Evolutionary conservation across 2,888 invertebrate genomes (phyloP).

Genomic region (Spodoptera exigua): DNA sequence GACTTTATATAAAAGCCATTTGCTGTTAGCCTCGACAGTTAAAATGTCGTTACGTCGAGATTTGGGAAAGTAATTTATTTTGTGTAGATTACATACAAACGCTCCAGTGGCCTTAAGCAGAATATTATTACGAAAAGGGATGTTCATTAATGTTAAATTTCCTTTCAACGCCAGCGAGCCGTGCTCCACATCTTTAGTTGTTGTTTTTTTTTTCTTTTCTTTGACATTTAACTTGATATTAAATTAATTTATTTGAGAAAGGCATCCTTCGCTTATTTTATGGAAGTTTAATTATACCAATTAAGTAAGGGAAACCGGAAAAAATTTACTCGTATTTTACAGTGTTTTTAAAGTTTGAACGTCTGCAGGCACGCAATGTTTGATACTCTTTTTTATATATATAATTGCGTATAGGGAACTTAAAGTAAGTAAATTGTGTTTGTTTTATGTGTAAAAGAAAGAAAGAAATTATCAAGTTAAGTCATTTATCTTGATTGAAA

Average conservation of each 20-base stretch:
- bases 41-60: conserved; percentile 30
- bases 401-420: too few relatives aligned
- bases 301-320: conserved; percentile 24
- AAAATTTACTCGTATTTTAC: conserved; percentile 30
- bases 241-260: conserved; percentile 53
- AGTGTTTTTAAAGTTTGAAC: conserved; percentile 5
- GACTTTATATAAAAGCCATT: not conserved
- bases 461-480: too few relatives aligned
- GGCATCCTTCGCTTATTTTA: conserved; percentile 43
- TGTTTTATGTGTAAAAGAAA: too few relatives aligned
- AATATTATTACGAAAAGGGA: conserved; percentile 61
- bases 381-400: not conserved
- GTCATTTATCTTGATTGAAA: conserved; percentile 22
- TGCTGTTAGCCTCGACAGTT: conserved; percentile 18
- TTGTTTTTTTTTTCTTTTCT: conserved; percentile 55
- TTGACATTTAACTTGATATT: conserved; percentile 59
- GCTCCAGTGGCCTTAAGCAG: conserved; percentile 47
- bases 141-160: conserved; percentile 66
- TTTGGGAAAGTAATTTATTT: conserved; percentile 57
- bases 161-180: conserved; percentile 63
- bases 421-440: too few relatives aligned
- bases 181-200: conserved; percentile 51
- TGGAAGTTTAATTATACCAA: conserved; percentile 42
- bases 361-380: not conserved
- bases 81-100: conserved; percentile 45